Conservation (phyloP, 2,888 invertebrate genomes). For the Himalopsyche japonica region DNA sequence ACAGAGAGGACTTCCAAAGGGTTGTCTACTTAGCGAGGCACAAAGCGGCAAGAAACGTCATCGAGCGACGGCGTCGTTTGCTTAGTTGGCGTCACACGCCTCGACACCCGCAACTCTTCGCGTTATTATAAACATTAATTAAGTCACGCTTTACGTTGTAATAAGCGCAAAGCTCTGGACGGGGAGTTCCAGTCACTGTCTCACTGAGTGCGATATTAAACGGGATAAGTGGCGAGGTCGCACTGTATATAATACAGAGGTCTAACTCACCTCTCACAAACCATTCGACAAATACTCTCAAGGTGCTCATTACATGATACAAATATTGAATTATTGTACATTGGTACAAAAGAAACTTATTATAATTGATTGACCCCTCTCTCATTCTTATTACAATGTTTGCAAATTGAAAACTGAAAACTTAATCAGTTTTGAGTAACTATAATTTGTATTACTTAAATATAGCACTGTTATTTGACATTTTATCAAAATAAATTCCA, state of each 20-base stretch:
- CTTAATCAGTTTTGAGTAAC: no score
- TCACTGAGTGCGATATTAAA: constrained; percentile 17
- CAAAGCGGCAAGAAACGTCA: neutral
- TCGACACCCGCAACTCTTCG: constrained; percentile 7
- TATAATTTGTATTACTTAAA: no score
- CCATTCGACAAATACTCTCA: no score
- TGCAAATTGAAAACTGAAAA: no score
- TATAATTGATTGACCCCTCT: no score
- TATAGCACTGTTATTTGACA: no score
- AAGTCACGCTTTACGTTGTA: constrained; percentile 21
- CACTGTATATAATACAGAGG: neutral
- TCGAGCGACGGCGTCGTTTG: neutral
- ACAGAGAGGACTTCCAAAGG: neutral
- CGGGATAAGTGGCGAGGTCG: constrained; percentile 17
- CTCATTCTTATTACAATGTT: no score
- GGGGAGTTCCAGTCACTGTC: neutral
- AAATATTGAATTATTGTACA: no score
- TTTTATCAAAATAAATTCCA: no score
- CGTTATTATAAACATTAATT: constrained; percentile 27
- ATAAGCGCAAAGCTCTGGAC: constrained; percentile 3
- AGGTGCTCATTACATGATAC: no score
- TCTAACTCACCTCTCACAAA: neutral
- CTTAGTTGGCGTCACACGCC: constrained; percentile 18
- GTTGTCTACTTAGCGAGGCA: neutral
- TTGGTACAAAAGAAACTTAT: no score